Conservation (phyloP, 2,113 vertebrate species). For the Chaetodon trifascialis region DNA sequence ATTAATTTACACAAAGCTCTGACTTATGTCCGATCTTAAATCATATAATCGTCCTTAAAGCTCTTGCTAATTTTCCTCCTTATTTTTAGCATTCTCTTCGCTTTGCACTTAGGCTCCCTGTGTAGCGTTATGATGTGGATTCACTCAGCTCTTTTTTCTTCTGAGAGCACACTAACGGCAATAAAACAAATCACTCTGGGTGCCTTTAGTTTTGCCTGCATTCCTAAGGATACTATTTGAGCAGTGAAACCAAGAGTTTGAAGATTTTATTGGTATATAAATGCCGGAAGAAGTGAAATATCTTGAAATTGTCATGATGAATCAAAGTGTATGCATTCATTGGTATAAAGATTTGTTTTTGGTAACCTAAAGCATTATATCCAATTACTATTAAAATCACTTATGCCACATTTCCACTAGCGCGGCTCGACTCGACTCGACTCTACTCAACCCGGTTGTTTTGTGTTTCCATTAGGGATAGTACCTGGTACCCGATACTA, state of each 20-base stretch:
- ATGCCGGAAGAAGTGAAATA: background rate
- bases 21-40: background rate
- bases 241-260: conserved; percentile 9
- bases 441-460: too few species aligned
- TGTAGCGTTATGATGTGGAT: conserved; percentile 24
- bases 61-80: background rate
- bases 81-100: background rate
- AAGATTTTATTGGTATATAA: background rate
- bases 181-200: conserved; percentile 38
- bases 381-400: background rate
- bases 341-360: background rate
- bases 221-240: background rate
- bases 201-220: conserved; percentile 6
- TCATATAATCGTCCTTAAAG: background rate
- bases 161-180: background rate
- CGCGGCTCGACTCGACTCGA: too few species aligned
- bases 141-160: conserved; percentile 5
- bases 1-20: background rate
- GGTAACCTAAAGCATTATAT: background rate
- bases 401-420: too few species aligned
- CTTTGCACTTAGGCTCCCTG: background rate
- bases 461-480: too few species aligned
- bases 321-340: background rate
- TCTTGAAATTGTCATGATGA: background rate
- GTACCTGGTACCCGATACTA: too few species aligned